Evolutionary conservation across 2,888 invertebrate genomes (phyloP).

Genomic region (Stenoptilia bipunctidactyla): DNA sequence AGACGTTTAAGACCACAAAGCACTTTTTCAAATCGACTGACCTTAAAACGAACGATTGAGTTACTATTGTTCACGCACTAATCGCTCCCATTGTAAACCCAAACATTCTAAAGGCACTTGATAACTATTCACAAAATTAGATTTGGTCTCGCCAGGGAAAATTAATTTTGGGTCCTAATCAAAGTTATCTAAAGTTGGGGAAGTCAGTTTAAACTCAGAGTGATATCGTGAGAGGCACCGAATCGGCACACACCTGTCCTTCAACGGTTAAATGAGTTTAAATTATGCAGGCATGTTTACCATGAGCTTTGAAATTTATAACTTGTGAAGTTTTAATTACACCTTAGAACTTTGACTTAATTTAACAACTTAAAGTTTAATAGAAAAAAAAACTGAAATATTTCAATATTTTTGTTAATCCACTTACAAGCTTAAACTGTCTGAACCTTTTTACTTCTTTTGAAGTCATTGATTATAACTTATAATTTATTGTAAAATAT

Average conservation of each 20-base stretch:
- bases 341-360: too few relatives aligned
- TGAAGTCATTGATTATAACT: too few relatives aligned
- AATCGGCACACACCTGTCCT: neutral
- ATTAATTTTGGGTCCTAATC: constrained; percentile 52
- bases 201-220: constrained; percentile 21
- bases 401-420: too few relatives aligned
- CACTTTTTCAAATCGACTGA: neutral
- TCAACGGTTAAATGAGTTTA: neutral
- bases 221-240: neutral
- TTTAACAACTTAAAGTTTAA: too few relatives aligned
- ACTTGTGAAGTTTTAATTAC: too few relatives aligned
- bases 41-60: neutral
- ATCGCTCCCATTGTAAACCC: neutral
- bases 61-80: neutral
- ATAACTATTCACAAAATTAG: constrained; percentile 3
- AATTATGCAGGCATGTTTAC: neutral
- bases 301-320: too few relatives aligned
- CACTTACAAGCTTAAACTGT: too few relatives aligned
- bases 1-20: neutral
- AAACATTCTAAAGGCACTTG: neutral
- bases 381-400: too few relatives aligned
- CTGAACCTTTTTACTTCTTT: too few relatives aligned
- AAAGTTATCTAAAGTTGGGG: constrained; percentile 35
- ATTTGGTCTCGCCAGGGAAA: constrained; percentile 26
- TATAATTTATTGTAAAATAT: too few relatives aligned